Base-by-base conservation (phyloP, 2,888 invertebrate genomes). In the Boloria selene region DNA sequence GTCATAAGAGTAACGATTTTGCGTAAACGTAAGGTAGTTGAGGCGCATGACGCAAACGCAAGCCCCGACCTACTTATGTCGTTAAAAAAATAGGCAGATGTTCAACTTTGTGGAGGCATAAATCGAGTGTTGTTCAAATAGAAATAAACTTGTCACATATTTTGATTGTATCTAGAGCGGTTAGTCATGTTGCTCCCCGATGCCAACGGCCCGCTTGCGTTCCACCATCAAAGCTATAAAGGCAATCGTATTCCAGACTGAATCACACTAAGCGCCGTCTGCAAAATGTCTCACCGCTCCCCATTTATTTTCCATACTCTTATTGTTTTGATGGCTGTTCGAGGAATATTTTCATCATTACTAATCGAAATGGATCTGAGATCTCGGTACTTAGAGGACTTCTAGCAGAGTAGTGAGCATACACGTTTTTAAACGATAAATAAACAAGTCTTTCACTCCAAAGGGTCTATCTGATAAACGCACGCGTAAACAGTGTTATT, bases 111-210 rank as follows among this genome's bases (percentile, higher is more conserved):
- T 82, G 82, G 80, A 81, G 86, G 83, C 85, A 83, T 87, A 90
- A 90, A 90, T 90, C 84, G 89, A 88, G 86, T 88, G 88, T 88
- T 89, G 89, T 90, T 87, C 81, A 88, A 90, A 91, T 91, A 91
- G 90, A 92, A 92, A 92, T 92, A 92, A 90, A 91, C 89, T 89
- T 91, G 92, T 92, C 92, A 89, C 90, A 90, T 91, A 91, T 90
- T 90, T 90, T 90, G 92, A 91, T 91, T 90, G 90, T 91, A 91
- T 91, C 88, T 91, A 90, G 90, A 91, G 90, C 92, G 90, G 91
- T 91, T 91, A 91, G 91, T 92, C 92, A 91, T 87, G 83, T 83
- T 80, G 85, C 82, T 85, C 85, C 83, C 79, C 83, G 90, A 88
- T 90, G 92, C 92, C 92, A 92, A 89, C 91, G 90, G 80, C 88